A percentile compares a stretch with the other conserved stretches of the same genome.
Evolutionary conservation across 37 sponge, comb jelly and placozoan genomes (phyloP).

Genomic region (Dysidea cf. avara): DNA sequence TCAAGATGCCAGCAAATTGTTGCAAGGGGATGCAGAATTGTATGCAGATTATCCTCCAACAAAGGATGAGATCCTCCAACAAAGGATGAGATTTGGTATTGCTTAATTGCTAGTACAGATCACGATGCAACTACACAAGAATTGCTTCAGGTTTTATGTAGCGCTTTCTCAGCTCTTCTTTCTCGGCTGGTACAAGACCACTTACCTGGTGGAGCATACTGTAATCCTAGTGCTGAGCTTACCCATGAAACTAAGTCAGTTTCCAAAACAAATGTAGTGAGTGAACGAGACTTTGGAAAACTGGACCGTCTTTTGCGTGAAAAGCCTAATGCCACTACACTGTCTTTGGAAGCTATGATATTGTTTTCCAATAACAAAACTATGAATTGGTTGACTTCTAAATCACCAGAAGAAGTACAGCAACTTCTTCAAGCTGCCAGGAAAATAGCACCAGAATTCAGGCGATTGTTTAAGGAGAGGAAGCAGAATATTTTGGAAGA

Average conservation of each 20-base stretch:
- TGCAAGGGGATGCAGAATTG: conserved; percentile 20
- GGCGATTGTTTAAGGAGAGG: conserved; percentile 6
- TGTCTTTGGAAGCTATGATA: conserved; percentile 30
- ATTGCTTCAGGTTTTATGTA: neutral
- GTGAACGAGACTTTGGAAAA: conserved; percentile 30
- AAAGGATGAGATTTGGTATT: conserved; percentile 6
- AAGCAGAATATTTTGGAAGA: neutral
- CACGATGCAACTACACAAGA: conserved; percentile 10
- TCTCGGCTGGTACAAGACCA: conserved; percentile 13
- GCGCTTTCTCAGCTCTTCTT: neutral
- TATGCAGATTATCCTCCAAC: conserved; percentile 4
- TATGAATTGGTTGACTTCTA: conserved; percentile 18
- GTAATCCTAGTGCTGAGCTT: neutral
- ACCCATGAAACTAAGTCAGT: conserved; percentile 25
- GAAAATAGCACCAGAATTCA: conserved; percentile 8
- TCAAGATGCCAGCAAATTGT: conserved; percentile 5
- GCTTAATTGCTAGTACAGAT: conserved; percentile 6
- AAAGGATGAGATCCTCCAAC: no score
- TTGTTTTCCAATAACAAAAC: conserved; percentile 51
- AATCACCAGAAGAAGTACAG: conserved; percentile 10
- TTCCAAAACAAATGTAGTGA: conserved; percentile 24
- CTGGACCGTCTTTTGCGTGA: conserved; percentile 33
- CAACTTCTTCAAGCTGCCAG: conserved; percentile 8
- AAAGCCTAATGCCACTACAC: conserved; percentile 37
- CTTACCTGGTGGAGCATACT: conserved; percentile 13